phyloP scores from a whole-genome alignment of 2,113 vertebrate genomes.

The Taurulus bubalis region DNA sequence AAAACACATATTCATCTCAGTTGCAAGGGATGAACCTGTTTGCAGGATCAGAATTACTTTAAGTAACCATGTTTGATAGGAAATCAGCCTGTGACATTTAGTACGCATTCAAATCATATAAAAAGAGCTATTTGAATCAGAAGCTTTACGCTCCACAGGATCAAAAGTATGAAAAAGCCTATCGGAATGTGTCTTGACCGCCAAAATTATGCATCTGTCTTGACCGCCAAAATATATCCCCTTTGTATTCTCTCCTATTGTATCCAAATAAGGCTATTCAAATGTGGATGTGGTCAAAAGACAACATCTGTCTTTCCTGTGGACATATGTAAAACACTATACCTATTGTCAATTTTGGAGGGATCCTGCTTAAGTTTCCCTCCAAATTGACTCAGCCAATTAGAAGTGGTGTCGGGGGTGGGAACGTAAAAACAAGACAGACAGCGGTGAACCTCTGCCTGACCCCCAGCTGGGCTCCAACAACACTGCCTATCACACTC shows the following conservation, averaged over 20 bases:
- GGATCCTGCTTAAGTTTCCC: slow-evolving; percentile 78
- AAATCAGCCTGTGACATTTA: neutral
- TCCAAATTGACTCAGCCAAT: slow-evolving; percentile 80
- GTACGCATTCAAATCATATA: neutral
- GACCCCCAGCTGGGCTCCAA: slow-evolving; percentile 71
- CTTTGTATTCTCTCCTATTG: slow-evolving; percentile 73
- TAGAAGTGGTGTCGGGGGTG: slow-evolving; percentile 62
- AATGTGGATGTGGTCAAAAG: slow-evolving; percentile 71
- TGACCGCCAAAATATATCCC: slow-evolving; percentile 69
- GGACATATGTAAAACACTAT: slow-evolving; percentile 78
- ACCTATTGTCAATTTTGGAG: slow-evolving; percentile 82
- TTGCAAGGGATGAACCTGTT: neutral
- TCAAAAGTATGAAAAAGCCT: neutral
- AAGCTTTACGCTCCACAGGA: neutral
- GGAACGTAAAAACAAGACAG: slow-evolving; percentile 43
- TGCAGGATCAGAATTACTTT: neutral
- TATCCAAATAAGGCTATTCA: slow-evolving; percentile 72
- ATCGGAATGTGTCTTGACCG: neutral
- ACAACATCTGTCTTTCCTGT: slow-evolving; percentile 80
- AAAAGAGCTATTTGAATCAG: neutral
- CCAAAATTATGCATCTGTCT: slow-evolving; percentile 60
- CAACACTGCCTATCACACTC: slow-evolving; percentile 62
- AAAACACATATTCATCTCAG: neutral
- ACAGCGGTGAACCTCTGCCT: slow-evolving; percentile 72
- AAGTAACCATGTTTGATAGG: neutral